These are phyloP conservation scores for Opisthocomus hoazin DNA, from an alignment of 2,113 vertebrate species.

Conservation along the genomic window DNA sequence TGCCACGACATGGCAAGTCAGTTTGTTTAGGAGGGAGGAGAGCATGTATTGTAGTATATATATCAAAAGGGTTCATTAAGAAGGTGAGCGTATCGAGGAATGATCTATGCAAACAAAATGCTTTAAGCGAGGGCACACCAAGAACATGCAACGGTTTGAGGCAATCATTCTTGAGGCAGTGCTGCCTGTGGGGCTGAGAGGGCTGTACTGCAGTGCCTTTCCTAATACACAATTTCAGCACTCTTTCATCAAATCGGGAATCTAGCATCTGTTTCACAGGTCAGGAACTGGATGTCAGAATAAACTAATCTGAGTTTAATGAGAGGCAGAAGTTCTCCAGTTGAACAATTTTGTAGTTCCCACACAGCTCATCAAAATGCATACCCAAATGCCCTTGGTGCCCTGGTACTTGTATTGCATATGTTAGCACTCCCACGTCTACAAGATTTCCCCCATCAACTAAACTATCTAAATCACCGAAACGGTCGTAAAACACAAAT, in stretches of 20 bases:
- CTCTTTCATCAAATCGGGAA: not conserved
- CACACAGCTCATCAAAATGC: not conserved
- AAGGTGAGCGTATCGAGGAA: not conserved
- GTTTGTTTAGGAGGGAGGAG: not conserved
- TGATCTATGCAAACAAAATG: not conserved
- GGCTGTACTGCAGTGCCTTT: not conserved
- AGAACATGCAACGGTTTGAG: not conserved
- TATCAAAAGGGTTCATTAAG: not conserved
- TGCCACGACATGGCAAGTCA: not conserved
- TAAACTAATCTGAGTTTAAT: not conserved
- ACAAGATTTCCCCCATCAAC: not conserved
- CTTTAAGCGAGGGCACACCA: not conserved
- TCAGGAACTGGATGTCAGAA: not conserved
- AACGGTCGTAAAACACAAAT: not conserved
- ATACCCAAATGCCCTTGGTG: not conserved
- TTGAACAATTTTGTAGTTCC: not conserved
- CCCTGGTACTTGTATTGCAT: not conserved
- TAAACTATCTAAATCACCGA: not conserved
- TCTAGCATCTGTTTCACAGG: not conserved
- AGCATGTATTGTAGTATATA: not conserved
- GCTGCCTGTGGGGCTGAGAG: not conserved
- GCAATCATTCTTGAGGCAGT: not conserved
- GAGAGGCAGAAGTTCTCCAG: not conserved
- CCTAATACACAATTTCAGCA: not conserved
- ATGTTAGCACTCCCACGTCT: not conserved